Base-by-base conservation (phyloP, 2,888 invertebrate genomes). In the Netelia melanura region DNA sequence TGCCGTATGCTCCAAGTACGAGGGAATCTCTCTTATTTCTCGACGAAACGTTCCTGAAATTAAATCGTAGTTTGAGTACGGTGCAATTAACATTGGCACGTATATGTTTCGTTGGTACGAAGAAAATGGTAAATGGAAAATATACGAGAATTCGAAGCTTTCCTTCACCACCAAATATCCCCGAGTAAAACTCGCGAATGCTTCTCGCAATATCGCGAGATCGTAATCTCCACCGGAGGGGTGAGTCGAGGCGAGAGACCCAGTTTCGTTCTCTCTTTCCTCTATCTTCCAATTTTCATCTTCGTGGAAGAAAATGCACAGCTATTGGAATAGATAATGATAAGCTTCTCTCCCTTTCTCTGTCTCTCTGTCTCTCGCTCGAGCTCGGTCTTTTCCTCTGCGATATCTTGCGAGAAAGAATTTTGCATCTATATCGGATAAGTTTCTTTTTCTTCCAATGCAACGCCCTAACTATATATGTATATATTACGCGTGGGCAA, bases 61-160 rank as follows among this genome's bases (percentile, higher is more conserved):
- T 30, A 30, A 30, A 30, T 30, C 30, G 30, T 30, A 30, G 3
- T 30, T 30, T 30, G 30, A 30, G 5, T 30, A 30, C 30, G 30
- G 58, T 58, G 58, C 23, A 21, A 17, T n/a, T 9, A 58, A 56
- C 56, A 8, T 1, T 14, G 56, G n/a, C 21, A 14, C 25, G 10
- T 23, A 43, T 54, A 67, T 76, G 68, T 61, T 25, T 43, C 17
- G 62, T 30, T 54, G 65, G 9, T 54, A 14, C 17, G 44, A 54
- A 56, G 30, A 64, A 64, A 72, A 38, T 54, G 71, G 38, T 30
- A 79, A 79, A 79, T 52, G 79, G 17, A 65, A 72, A 79, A 64
- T 79, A 64, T 80, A 56, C 79, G 79, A 65, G 65, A 80, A 80
- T 72, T 72, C 72, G 64, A 30, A 72, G 56, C 64, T 80, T 65